Evolutionary conservation across 2,888 invertebrate species (phyloP).

Genomic region (Adelphocoris suturalis): DNA sequence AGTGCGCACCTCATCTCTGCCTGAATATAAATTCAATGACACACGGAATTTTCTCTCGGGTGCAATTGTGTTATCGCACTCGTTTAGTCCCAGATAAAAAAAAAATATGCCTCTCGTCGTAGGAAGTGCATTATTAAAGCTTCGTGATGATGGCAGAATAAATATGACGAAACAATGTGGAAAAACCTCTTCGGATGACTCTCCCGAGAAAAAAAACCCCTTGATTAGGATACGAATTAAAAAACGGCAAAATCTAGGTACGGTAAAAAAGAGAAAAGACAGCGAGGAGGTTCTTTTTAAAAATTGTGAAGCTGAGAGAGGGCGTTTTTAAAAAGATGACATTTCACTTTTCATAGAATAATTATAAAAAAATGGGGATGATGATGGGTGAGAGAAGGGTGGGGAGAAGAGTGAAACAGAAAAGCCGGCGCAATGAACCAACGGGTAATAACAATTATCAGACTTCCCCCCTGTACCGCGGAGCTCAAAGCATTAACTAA

Average conservation of each 20-base stretch:
- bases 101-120: neutral
- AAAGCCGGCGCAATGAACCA: constrained; percentile 65
- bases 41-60: neutral
- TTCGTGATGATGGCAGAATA: neutral
- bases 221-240: constrained; percentile 13
- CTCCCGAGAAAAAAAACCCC: neutral
- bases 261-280: constrained; percentile 35
- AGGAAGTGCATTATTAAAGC: neutral
- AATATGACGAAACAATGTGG: constrained; percentile 4
- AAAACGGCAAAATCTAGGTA: constrained; percentile 1
- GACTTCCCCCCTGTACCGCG: neutral
- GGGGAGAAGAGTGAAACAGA: constrained; percentile 6
- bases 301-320: constrained; percentile 12
- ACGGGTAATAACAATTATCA: constrained; percentile 70
- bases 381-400: neutral
- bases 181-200: neutral
- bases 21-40: too few species aligned
- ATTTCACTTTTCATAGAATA: constrained; percentile 45
- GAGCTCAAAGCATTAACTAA: constrained; percentile 71
- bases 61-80: constrained; percentile 9
- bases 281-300: neutral
- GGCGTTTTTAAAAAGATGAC: constrained; percentile 54
- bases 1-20: too few species aligned
- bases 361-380: constrained; percentile 42
- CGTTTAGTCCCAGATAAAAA: neutral